These are phyloP conservation scores for Felis catus DNA, from an alignment of 2,113 vertebrate species.

Conservation along the genomic window DNA sequence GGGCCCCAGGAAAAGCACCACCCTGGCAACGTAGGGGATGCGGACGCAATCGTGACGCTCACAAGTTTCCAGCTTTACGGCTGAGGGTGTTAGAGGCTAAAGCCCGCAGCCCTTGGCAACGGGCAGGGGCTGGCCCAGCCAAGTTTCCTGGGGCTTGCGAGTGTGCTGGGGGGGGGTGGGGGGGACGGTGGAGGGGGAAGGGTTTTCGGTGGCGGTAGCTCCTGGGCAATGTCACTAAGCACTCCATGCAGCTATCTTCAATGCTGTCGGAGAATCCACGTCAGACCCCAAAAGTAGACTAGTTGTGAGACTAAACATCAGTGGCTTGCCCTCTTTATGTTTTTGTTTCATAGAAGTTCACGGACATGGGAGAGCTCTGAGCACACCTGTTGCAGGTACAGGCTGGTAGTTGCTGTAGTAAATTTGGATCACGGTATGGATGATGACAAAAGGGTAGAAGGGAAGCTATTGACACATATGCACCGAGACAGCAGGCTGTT, in stretches of 20 bases:
- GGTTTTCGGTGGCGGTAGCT: neutral
- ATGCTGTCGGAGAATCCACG: neutral
- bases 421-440: neutral
- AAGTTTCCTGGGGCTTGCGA: neutral
- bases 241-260: too few relatives aligned
- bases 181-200: too few relatives aligned
- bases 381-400: neutral
- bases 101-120: neutral
- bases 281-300: neutral
- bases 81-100: neutral
- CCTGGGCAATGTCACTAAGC: rapidly evolving
- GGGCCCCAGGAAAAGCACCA: neutral
- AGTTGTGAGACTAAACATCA: neutral
- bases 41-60: too few relatives aligned
- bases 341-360: neutral
- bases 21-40: neutral
- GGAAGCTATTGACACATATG: neutral
- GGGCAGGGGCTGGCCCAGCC: too few relatives aligned
- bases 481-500: neutral
- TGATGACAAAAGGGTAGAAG: neutral
- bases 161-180: neutral
- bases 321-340: neutral
- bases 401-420: neutral
- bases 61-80: too few relatives aligned
- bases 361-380: neutral